Percentiles rank a stretch among this genome's conserved stretches.
These are phyloP conservation scores for Lytechinus pictus DNA, from an alignment of 35 echinoderm and acorn worm genomes.

Conservation along the genomic window DNA sequence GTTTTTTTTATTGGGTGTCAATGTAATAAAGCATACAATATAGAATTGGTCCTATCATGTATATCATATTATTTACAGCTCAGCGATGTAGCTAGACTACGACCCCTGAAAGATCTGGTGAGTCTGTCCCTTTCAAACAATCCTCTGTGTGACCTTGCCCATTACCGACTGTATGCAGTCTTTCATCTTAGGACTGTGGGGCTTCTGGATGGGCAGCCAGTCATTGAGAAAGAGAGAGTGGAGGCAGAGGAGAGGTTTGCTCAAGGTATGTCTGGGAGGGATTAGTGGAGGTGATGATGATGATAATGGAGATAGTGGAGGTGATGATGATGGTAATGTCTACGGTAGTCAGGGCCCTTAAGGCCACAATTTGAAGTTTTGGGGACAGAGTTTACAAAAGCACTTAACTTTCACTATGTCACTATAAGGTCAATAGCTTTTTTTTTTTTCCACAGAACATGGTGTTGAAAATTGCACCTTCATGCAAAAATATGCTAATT, in stretches of 20 bases:
- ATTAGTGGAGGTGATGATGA: background rate
- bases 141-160: slow-evolving; percentile 86
- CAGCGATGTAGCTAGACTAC: slow-evolving; percentile 72
- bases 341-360: no score
- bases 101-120: slow-evolving; percentile 81
- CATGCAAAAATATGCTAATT: no score
- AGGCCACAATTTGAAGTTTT: no score
- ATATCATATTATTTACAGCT: slow-evolving; percentile 56
- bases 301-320: no score
- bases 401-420: no score
- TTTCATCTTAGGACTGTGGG: slow-evolving; percentile 85
- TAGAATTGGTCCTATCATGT: background rate
- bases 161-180: slow-evolving; percentile 74
- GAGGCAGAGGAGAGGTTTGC: slow-evolving; percentile 86
- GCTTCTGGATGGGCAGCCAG: slow-evolving; percentile 66
- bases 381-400: no score
- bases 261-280: slow-evolving; percentile 65
- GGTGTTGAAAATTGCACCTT: no score
- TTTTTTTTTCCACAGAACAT: no score
- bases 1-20: no score
- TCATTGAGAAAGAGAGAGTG: slow-evolving; percentile 57
- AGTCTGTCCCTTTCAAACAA: slow-evolving; percentile 74
- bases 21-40: no score
- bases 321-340: background rate
- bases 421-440: no score